Percentiles rank a stretch among this genome's conserved stretches.
phyloP scores from a whole-genome alignment of 2,113 vertebrate species.

The Mobula hypostoma region DNA sequence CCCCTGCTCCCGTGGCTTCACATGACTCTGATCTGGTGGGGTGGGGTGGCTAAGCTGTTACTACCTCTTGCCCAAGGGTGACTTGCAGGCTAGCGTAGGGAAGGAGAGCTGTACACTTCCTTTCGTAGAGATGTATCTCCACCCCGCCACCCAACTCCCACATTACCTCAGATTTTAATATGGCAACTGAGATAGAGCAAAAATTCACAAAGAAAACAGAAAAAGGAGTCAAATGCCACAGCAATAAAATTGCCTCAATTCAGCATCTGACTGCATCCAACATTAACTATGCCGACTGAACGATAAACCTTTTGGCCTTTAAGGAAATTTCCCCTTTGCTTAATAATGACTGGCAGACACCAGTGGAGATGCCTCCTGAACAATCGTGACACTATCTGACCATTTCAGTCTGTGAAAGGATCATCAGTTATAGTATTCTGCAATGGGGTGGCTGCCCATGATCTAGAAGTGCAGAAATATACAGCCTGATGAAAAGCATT shows the following conservation, averaged over 20 bases:
- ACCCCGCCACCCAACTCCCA: background rate
- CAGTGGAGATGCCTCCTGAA: background rate
- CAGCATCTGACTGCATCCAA: background rate
- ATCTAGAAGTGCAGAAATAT: background rate
- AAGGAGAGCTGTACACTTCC: too few relatives aligned
- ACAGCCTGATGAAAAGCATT: background rate
- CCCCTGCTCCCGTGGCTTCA: too few relatives aligned
- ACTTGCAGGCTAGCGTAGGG: too few relatives aligned
- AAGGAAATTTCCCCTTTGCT: background rate
- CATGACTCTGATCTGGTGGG: too few relatives aligned
- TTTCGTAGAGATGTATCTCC: too few relatives aligned
- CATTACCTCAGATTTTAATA: background rate
- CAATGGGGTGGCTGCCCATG: background rate
- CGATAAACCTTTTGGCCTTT: background rate
- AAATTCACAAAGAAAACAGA: background rate
- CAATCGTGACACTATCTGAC: too few relatives aligned
- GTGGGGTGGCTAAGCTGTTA: too few relatives aligned
- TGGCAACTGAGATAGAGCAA: background rate
- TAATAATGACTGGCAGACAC: background rate
- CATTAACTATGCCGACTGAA: background rate
- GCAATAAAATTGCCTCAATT: background rate
- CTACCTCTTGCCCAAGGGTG: too few relatives aligned
- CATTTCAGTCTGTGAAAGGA: background rate
- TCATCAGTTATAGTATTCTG: background rate
- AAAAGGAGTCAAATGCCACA: background rate